Evolutionary conservation across 2,113 vertebrate genomes (phyloP), one percentile per base, ranked within the genome.

Genomic region (Triplophysa tibetana): DNA sequence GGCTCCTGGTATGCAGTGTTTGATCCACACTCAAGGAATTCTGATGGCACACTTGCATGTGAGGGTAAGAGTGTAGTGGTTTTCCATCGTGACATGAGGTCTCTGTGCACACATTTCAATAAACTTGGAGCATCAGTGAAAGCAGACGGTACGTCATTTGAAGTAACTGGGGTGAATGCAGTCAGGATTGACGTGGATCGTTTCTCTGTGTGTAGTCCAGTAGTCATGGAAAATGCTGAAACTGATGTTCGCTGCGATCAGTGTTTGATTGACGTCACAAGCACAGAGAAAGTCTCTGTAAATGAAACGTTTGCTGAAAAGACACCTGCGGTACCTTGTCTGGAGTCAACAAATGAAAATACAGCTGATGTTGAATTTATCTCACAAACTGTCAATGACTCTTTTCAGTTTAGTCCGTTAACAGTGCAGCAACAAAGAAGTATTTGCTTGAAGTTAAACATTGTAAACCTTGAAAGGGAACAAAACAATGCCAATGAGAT

Each of bases 401-500:
- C 67, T 23, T 62, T 75, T 10, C 52, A 10, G 33, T 75, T 75
- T 3, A 62, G 11, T 17, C 54, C 56, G 7, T 75, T 75, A 62
- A 75, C 56, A 61, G 33, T 61, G 1, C 72, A 61, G n/a, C 70
- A 61, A 43, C 54, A 74, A 60, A 61, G 45, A 43, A 74, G 13
- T 16, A 2, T 58, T 58, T 74, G 70, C 2, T 58, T 61, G 13
- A 74, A 74, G 29, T 14, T 73, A 4, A 73, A 73, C 11, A 58
- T 60, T n/a, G 45, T 54, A 38, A 0, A 58, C 10, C 12, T 50
- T n/a, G 14, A 14, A 23, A 69, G 48, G 16, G 41, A 74, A 4
- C 19, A 74, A 1, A 61, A 61, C 14, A 21, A 41, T 23, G 0
- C n/a, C 19, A 21, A 11, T 17, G 62, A 38, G 3, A 24, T 0